A percentile compares a stretch with the other conserved stretches of the same genome.
Evolutionary conservation across 2,888 invertebrate genomes (phyloP).

Genomic region (Macropis europaea): DNA sequence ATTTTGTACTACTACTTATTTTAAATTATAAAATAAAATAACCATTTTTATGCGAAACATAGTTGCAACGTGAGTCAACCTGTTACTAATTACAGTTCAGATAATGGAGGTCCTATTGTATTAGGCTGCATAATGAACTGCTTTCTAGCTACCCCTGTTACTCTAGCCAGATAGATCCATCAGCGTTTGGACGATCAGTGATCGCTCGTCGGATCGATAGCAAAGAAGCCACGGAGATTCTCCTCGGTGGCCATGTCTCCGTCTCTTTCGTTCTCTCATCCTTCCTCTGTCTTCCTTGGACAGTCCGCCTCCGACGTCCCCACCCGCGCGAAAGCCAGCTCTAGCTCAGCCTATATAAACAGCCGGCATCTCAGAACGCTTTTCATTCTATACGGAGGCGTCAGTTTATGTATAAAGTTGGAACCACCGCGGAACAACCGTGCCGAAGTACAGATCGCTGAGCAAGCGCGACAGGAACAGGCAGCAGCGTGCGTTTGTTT

Average conservation of each 20-base stretch:
- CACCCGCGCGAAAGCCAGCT: conserved; percentile 38
- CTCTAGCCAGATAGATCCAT: background rate
- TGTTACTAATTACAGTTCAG: too few species aligned
- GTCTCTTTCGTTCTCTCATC: conserved; percentile 18
- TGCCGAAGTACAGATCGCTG: background rate
- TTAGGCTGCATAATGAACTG: too few species aligned
- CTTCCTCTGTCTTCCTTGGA: conserved; percentile 27
- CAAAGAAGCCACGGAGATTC: conserved; percentile 2
- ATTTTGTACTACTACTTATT: too few species aligned
- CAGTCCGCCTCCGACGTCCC: conserved; percentile 26
- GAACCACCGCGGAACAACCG: conserved; percentile 54
- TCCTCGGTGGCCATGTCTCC: background rate
- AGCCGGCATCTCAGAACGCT: conserved; percentile 73
- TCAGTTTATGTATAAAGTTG: conserved; percentile 73
- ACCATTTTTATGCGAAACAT: too few species aligned
- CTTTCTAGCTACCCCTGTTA: too few species aligned
- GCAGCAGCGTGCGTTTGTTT: conserved; percentile 24
- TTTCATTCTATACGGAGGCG: conserved; percentile 76
- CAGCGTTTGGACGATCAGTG: background rate
- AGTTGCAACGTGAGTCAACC: too few species aligned
- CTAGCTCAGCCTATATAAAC: conserved; percentile 77
- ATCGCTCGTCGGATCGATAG: conserved; percentile 10
- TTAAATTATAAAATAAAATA: too few species aligned
- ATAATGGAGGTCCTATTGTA: too few species aligned
- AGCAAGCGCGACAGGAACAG: background rate